Percentiles rank a stretch among this genome's conserved stretches.
These are phyloP conservation scores for Lepus europaeus DNA, from an alignment of 2,113 vertebrate species.

Conservation along the genomic window DNA sequence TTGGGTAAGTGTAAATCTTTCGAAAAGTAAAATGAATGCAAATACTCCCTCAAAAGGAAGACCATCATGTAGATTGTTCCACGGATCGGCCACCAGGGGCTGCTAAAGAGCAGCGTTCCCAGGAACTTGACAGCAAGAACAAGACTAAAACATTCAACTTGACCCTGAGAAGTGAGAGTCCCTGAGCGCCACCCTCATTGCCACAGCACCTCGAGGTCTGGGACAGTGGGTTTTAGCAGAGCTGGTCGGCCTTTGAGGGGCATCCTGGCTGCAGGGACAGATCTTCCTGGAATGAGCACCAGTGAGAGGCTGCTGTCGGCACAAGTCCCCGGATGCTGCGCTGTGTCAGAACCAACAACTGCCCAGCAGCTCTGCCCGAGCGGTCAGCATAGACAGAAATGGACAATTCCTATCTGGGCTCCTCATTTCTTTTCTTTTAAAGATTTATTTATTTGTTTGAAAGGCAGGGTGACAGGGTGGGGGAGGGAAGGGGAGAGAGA, in stretches of 20 bases:
- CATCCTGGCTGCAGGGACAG: not conserved
- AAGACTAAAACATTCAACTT: not conserved
- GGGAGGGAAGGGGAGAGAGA: too few relatives aligned
- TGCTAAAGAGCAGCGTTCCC: not conserved
- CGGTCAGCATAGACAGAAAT: not conserved
- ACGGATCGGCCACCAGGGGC: constrained; percentile 1
- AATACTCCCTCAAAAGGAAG: not conserved
- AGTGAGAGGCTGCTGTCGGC: not conserved
- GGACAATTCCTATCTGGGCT: not conserved
- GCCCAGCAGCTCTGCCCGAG: not conserved
- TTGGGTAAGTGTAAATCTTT: not conserved
- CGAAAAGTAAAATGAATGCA: constrained; percentile 20
- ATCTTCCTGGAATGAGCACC: not conserved
- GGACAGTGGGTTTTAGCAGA: not conserved
- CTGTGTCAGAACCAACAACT: not conserved
- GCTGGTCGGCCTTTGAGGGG: not conserved
- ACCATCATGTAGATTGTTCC: not conserved
- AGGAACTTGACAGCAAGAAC: not conserved
- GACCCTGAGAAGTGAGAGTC: not conserved
- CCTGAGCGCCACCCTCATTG: constrained; percentile 15
- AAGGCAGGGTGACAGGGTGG: too few relatives aligned
- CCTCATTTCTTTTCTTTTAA: too few relatives aligned
- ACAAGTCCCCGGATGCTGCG: not conserved
- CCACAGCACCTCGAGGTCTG: not conserved
- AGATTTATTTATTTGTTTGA: too few relatives aligned